Conservation (phyloP, 2,888 invertebrate species). For the Tetragnatha montana region DNA sequence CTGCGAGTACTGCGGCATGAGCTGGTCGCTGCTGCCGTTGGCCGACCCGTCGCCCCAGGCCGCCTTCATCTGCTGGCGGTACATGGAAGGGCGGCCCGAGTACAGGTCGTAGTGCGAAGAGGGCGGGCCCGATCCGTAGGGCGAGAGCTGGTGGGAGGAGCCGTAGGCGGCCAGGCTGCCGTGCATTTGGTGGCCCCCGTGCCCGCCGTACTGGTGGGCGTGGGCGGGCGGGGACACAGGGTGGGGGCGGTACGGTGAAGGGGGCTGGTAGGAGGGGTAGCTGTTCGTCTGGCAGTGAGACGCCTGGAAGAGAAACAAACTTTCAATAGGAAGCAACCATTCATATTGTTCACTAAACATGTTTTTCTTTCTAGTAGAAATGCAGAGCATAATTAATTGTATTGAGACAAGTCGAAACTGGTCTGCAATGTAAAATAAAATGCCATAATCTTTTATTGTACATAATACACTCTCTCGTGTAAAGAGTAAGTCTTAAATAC, state of each 20-base stretch:
- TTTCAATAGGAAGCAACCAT: no score
- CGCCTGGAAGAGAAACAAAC: constrained; percentile 49
- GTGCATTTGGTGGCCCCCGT: constrained; percentile 68
- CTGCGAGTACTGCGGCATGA: constrained; percentile 67
- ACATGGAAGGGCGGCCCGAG: constrained; percentile 64
- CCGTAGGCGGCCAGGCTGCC: constrained; percentile 58
- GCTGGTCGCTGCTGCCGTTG: constrained; percentile 48
- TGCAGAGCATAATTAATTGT: no score
- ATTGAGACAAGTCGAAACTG: no score
- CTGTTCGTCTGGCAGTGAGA: constrained; percentile 70
- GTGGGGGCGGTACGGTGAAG: constrained; percentile 69
- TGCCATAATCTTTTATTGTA: no score
- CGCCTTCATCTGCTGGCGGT: constrained; percentile 67
- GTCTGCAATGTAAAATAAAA: no score
- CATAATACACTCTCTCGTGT: no score
- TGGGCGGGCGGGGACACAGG: constrained; percentile 70
- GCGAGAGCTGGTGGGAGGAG: constrained; percentile 61
- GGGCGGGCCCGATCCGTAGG: constrained; percentile 53
- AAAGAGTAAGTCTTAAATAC: no score
- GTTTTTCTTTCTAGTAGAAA: no score
- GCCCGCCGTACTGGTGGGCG: constrained; percentile 69
- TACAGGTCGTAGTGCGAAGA: constrained; percentile 65
- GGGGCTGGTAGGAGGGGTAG: constrained; percentile 71
- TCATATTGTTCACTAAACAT: no score
- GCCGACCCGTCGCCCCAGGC: constrained; percentile 63